Percentiles rank a stretch among this genome's conserved stretches.
phyloP scores from a whole-genome alignment of 2,888 invertebrate genomes.

The Iselma pallidipennis region DNA sequence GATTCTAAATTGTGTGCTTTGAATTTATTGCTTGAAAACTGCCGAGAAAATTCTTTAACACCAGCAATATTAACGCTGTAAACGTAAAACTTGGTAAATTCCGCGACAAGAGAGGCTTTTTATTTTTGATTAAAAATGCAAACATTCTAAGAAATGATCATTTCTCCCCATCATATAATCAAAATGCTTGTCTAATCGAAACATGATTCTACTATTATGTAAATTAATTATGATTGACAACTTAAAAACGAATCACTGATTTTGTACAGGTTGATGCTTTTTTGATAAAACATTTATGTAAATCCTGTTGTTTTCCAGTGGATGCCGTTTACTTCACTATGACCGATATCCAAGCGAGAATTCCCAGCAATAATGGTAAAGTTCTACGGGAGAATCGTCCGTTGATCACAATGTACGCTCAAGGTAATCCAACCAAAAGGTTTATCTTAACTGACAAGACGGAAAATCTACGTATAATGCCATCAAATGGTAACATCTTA shows the following conservation, averaged over 20 bases:
- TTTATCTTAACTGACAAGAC: neutral
- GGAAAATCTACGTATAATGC: neutral
- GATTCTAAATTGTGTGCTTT: too few species aligned
- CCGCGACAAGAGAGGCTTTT: too few species aligned
- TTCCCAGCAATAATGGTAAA: slow-evolving; percentile 41
- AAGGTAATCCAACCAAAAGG: neutral
- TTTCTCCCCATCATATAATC: too few species aligned
- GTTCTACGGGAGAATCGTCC: slow-evolving; percentile 33
- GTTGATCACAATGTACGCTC: slow-evolving; percentile 11
- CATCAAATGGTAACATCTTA: slow-evolving; percentile 10
- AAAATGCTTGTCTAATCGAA: too few species aligned
- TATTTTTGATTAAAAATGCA: too few species aligned
- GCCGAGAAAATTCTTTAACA: neutral
- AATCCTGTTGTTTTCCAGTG: slow-evolving; percentile 35
- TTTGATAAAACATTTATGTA: neutral
- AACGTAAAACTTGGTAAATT: neutral
- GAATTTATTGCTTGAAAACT: neutral
- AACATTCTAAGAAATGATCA: too few species aligned
- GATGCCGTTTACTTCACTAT: slow-evolving; percentile 46
- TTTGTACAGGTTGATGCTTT: slow-evolving; percentile 4
- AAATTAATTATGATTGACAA: too few species aligned
- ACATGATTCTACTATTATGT: too few species aligned
- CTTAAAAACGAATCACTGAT: too few species aligned
- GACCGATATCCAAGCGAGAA: slow-evolving; percentile 42
- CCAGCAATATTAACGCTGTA: neutral